Base-by-base conservation (phyloP, 2,888 invertebrate species). In the Muschampia plurimacula region DNA sequence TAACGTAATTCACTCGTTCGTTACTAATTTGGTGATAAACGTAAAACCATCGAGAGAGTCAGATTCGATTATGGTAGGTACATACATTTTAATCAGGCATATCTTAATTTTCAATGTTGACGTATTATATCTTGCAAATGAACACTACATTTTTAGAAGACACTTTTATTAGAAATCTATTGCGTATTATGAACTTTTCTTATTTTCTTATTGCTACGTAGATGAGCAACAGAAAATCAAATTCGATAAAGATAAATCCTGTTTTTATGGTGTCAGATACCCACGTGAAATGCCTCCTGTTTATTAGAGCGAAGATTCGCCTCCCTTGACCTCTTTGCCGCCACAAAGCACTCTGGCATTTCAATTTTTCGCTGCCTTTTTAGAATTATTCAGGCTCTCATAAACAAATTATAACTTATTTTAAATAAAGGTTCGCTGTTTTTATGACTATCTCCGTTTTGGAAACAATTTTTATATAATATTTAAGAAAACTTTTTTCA, bases 281-380 rank as follows among this genome's bases (percentile, higher is more conserved):
- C 55, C 57, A 55, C 39, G 10, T 10, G 39, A 67, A 67, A 67
- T 32, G 39, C 55, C 57, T 66, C 55, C n/a, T 66, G 55, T 44
- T 66, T 66, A 66, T 66, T 66, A 9, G 66, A 66, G 52, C 55
- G 55, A 66, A 55, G 66, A 39, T 32, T 66, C 52, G 52, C 49
- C 66, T 15, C 7, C 66, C 66, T 41, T 55, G 52, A 64, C 63
- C 66, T 41, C 67, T 67, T 67, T n/a, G 41, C 55, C 15, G 67
- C 57, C 67, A 55, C 55, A 55, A 67, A 67, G 57, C 49, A 41
- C 55, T 36, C 15, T 15, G 46, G 22, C 8, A 44, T 44, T 64
- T 57, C 36, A 67, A 57, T 46, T 55, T 67, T 67, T 55, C 41
- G 15, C 15, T 55, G 55, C 55, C 55, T 67, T 67, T 64, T 67